Base-by-base conservation (phyloP, 2,113 vertebrate genomes). In the Pontoporia blainvillei region DNA sequence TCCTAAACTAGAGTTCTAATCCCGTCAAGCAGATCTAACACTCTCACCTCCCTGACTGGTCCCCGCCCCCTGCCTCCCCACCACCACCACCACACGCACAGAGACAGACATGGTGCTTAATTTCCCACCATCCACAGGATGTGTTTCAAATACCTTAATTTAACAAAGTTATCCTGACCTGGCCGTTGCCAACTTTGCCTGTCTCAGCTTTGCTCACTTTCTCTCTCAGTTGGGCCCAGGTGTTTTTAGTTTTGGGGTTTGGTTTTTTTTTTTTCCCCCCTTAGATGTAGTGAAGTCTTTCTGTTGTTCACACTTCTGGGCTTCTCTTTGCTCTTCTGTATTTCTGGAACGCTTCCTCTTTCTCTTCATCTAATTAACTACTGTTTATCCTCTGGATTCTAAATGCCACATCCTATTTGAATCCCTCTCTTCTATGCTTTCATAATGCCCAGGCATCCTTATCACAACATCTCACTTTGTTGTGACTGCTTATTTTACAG, bases 381-480 rank as follows among this genome's bases (percentile, higher is more conserved):
- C 69, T 96, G 23, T 96, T 91, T 92, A 92, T 69, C 66, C n/a
- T 85, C 95, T 85, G 81, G 75, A 84, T 96, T 96, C 44, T 66
- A 86, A 93, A 46, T 61, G 86, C 82, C 61, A 82, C 83, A 86
- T 96, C 72, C 66, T 83, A 81, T 96, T 90, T 94, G 87, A 90
- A 75, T 87, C 62, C 17, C 71, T 79, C n/a, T 66, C 9, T 54
- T 82, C 62, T 82, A 4, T 91, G 52, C 44, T 88, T 96, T 93
- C 66, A 41, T 66, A 93, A 69, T 82, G 72, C 62, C n/a, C 34
- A 91, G 78, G 44, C 46, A 39, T 72, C n/a, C 73, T 92, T 75
- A 86, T 72, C 79, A 79, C 34, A 88, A 61, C 8, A 59, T 39
- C 44, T 87, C 41, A 39, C 29, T 90, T 46, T 67, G 61, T 34